phyloP scores from a whole-genome alignment of 2,797 vertebrate species.

The Danio aesculapii region DNA sequence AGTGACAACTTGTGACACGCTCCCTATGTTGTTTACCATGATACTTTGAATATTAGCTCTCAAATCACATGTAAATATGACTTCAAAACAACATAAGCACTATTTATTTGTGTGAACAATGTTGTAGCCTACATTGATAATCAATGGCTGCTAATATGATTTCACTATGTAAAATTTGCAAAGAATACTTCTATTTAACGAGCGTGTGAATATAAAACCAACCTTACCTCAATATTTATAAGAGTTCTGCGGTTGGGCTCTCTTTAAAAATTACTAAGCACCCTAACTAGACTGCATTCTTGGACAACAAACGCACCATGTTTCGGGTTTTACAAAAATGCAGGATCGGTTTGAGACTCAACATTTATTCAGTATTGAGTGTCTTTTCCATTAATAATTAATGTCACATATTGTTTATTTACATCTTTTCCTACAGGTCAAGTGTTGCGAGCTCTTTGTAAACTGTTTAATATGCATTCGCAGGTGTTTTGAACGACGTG shows the following conservation, averaged over 20 bases:
- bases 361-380: neutral
- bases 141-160: too few species aligned
- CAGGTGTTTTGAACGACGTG: conserved; percentile 66
- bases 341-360: neutral
- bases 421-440: neutral
- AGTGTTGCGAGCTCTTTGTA: neutral
- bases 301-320: neutral
- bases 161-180: too few species aligned
- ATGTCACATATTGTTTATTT: neutral
- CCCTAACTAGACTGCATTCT: neutral
- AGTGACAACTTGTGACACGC: too few species aligned
- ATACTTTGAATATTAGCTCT: too few species aligned
- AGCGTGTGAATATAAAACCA: too few species aligned
- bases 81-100: too few species aligned
- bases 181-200: too few species aligned
- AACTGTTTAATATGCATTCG: neutral
- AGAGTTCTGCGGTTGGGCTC: neutral
- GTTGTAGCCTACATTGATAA: too few species aligned
- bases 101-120: too few species aligned
- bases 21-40: too few species aligned
- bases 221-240: neutral
- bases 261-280: neutral
- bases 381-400: neutral
- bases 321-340: neutral
- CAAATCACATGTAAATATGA: too few species aligned